Evolutionary conservation across 2,113 vertebrate species (phyloP).

Genomic region (Vulpes lagopus): DNA sequence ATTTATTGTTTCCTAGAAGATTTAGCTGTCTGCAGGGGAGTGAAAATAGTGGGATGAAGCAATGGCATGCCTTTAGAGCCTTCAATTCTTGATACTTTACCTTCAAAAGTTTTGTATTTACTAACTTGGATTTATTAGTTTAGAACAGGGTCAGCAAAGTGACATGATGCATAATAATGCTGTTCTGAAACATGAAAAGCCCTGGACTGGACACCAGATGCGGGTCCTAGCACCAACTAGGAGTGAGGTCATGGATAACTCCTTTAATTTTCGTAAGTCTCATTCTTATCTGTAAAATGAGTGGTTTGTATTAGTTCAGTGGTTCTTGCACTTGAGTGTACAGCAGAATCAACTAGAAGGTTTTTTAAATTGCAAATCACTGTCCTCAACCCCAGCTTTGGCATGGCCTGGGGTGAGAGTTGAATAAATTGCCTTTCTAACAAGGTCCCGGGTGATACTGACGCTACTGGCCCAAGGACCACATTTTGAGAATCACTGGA

Average conservation of each 20-base stretch:
- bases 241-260: neutral
- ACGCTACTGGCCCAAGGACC: too few species aligned
- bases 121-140: neutral
- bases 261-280: neutral
- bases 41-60: neutral
- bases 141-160: neutral
- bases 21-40: neutral
- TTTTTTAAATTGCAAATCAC: neutral
- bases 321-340: neutral
- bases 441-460: too few species aligned
- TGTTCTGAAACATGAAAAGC: neutral
- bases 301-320: neutral
- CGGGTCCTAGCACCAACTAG: neutral
- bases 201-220: neutral
- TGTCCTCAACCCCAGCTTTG: neutral
- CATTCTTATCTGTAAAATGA: neutral
- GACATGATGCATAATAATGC: neutral
- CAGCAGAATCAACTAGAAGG: neutral
- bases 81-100: neutral
- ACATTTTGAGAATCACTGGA: neutral
- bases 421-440: neutral
- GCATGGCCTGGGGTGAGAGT: rapidly evolving
- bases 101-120: neutral
- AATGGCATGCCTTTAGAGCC: neutral
- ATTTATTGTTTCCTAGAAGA: conserved; percentile 6